A percentile compares a stretch with the other conserved stretches of the same genome.
phyloP scores from a whole-genome alignment of 2,797 vertebrate genomes.

The Cyprinella venusta region DNA sequence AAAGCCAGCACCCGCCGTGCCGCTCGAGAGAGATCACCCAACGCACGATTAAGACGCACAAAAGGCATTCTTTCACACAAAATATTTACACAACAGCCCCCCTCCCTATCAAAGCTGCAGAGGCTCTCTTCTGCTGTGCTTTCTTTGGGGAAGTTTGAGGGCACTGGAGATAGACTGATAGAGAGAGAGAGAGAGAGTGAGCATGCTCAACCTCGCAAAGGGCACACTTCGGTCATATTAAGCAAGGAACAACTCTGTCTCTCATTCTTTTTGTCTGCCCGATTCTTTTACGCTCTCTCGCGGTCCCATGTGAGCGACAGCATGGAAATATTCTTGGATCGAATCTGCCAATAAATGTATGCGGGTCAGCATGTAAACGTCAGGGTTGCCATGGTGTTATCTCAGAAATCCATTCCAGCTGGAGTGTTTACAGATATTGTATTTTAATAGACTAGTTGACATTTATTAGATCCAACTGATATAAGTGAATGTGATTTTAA shows the following conservation, averaged over 20 bases:
- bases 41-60: slow-evolving; percentile 80
- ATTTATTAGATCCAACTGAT: slow-evolving; percentile 55
- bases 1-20: slow-evolving; percentile 77
- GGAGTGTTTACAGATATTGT: slow-evolving; percentile 58
- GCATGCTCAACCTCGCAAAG: slow-evolving; percentile 53
- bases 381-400: slow-evolving; percentile 58
- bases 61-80: slow-evolving; percentile 70
- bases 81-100: slow-evolving; percentile 78
- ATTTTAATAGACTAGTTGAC: slow-evolving; percentile 60
- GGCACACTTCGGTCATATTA: slow-evolving; percentile 57
- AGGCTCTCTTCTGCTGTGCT: slow-evolving; percentile 64
- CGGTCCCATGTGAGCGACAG: slow-evolving; percentile 69
- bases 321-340: slow-evolving; percentile 63
- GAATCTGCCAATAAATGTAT: slow-evolving; percentile 69
- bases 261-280: slow-evolving; percentile 71
- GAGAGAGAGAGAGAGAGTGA: slow-evolving; percentile 35
- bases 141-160: slow-evolving; percentile 66
- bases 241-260: slow-evolving; percentile 56
- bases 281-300: slow-evolving; percentile 72
- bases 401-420: slow-evolving; percentile 57
- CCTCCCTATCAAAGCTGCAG: slow-evolving; percentile 57
- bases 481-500: slow-evolving; percentile 23
- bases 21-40: slow-evolving; percentile 81
- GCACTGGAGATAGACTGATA: slow-evolving; percentile 55
- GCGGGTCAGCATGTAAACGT: slow-evolving; percentile 47